These are phyloP conservation scores for Himalopsyche anomala DNA, from an alignment of 2,888 invertebrate species.

Conservation along the genomic window DNA sequence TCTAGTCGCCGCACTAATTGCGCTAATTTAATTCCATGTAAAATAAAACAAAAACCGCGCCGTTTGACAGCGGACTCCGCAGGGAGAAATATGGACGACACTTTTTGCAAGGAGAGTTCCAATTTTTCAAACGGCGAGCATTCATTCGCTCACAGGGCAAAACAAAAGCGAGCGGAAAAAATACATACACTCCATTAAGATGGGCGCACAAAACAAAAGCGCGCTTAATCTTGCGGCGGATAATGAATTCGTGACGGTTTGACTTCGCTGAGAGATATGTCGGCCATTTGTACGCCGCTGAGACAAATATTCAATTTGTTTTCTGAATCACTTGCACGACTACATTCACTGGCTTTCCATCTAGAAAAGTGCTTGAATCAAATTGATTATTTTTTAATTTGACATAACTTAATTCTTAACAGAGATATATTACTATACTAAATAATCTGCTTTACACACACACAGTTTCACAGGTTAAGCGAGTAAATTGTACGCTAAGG, in stretches of 20 bases:
- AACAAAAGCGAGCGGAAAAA: slow-evolving; percentile 1
- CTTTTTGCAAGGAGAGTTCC: slow-evolving; percentile 14
- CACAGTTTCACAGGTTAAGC: too few species aligned
- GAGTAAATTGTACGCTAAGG: too few species aligned
- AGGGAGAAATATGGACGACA: slow-evolving; percentile 30
- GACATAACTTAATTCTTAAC: too few species aligned
- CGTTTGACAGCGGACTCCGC: slow-evolving; percentile 12
- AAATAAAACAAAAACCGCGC: slow-evolving; percentile 27
- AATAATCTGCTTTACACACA: too few species aligned
- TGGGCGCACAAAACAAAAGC: slow-evolving; percentile 30
- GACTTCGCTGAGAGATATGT: slow-evolving; percentile 26
- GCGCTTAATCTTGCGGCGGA: slow-evolving; percentile 30
- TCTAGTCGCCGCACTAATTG: slow-evolving; percentile 30
- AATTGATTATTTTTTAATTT: too few species aligned
- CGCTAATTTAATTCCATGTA: slow-evolving; percentile 26
- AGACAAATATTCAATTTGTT: slow-evolving; percentile 31
- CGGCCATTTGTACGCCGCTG: slow-evolving; percentile 34
- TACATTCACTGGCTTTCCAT: not conserved
- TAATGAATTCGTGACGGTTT: slow-evolving; percentile 34
- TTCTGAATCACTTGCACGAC: not conserved
- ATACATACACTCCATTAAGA: slow-evolving; percentile 34
- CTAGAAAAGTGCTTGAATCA: too few species aligned
- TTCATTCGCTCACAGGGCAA: not conserved
- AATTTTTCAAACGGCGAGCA: slow-evolving; percentile 22
- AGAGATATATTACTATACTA: too few species aligned